These are phyloP conservation scores for Eupeodes luniger DNA, from an alignment of 2,888 invertebrate genomes.

Conservation along the genomic window DNA sequence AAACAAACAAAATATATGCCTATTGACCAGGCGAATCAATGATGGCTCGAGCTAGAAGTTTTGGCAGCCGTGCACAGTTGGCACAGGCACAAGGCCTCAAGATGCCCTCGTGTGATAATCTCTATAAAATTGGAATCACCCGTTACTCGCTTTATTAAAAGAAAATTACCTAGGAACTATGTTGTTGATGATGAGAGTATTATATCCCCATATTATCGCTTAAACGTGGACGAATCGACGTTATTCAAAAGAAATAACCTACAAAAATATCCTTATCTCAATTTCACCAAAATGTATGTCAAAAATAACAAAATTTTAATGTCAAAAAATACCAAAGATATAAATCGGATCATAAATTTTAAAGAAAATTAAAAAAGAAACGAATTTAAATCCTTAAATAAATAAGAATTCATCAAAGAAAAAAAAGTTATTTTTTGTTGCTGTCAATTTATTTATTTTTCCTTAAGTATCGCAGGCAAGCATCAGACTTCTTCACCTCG, in stretches of 20 bases:
- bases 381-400: slow-evolving; percentile 53
- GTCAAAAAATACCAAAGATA: slow-evolving; percentile 36
- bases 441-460: not conserved
- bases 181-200: slow-evolving; percentile 27
- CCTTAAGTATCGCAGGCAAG: not conserved
- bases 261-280: slow-evolving; percentile 29
- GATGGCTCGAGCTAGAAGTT: slow-evolving; percentile 96
- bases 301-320: slow-evolving; percentile 43
- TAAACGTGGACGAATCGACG: slow-evolving; percentile 1
- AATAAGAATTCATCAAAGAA: slow-evolving; percentile 34
- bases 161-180: not conserved
- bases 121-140: slow-evolving; percentile 85
- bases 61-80: slow-evolving; percentile 93
- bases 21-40: slow-evolving; percentile 89
- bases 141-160: slow-evolving; percentile 79
- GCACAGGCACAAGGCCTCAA: slow-evolving; percentile 92
- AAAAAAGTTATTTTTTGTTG: not conserved
- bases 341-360: not conserved
- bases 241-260: not conserved
- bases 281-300: slow-evolving; percentile 70
- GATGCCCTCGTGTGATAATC: slow-evolving; percentile 91
- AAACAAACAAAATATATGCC: slow-evolving; percentile 11
- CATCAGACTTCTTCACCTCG: not conserved
- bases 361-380: not conserved
- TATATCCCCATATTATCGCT: not conserved